phyloP scores from a whole-genome alignment of 2,888 invertebrate species.

The Mycalesis mineus region DNA sequence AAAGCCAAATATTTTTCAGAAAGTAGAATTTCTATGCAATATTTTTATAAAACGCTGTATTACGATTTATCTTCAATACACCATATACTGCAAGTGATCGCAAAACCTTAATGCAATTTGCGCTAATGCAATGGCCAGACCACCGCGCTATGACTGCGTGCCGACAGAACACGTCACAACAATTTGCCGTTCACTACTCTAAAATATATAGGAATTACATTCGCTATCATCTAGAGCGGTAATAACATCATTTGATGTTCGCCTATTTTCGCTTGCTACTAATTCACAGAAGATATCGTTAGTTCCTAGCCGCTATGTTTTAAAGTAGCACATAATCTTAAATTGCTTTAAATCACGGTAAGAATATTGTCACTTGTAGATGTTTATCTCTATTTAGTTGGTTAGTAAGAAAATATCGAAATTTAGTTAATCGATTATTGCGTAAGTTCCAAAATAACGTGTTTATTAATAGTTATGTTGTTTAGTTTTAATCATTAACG shows the following conservation, averaged over 20 bases:
- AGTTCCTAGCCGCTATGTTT: neutral
- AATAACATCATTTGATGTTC: constrained; percentile 20
- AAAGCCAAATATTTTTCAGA: too few relatives aligned
- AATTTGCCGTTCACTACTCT: constrained; percentile 31
- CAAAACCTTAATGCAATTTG: constrained; percentile 69
- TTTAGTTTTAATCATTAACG: too few relatives aligned
- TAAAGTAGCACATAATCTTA: neutral
- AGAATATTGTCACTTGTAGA: too few relatives aligned
- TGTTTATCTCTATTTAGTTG: too few relatives aligned
- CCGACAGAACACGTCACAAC: constrained; percentile 35
- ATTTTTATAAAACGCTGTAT: too few relatives aligned
- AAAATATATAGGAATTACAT: constrained; percentile 28
- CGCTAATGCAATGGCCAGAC: constrained; percentile 52
- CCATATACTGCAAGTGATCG: constrained; percentile 49
- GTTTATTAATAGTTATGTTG: too few relatives aligned
- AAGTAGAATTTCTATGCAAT: too few relatives aligned
- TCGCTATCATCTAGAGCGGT: constrained; percentile 13
- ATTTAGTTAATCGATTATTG: too few relatives aligned
- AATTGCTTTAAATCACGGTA: too few relatives aligned
- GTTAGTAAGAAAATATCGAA: too few relatives aligned
- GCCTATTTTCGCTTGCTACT: constrained; percentile 16
- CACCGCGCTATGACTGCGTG: constrained; percentile 36
- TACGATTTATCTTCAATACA: constrained; percentile 21
- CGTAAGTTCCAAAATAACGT: too few relatives aligned
- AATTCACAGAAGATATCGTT: constrained; percentile 4